A percentile compares a stretch with the other conserved stretches of the same genome.
Conservation (phyloP, 2,888 invertebrate genomes). For the Tillus elongatus region DNA sequence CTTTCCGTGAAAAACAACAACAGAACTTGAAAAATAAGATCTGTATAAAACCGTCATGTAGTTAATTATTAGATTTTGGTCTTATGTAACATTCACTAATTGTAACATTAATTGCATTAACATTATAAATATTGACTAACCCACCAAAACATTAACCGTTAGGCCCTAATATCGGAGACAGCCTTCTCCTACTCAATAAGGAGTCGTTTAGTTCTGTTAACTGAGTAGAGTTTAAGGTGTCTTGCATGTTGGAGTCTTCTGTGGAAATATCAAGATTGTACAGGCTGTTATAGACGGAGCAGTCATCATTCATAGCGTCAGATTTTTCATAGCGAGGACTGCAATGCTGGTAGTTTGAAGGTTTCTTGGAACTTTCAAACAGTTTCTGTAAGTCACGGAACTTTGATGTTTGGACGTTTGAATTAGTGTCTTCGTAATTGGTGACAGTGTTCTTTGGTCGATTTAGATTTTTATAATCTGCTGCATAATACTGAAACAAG, state of each 20-base stretch:
- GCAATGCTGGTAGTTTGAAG: conserved; percentile 21
- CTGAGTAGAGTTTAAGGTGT: conserved; percentile 31
- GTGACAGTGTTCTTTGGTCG: conserved; percentile 21
- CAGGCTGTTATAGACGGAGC: conserved; percentile 7
- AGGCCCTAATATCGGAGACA: conserved; percentile 34
- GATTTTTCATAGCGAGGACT: conserved; percentile 17
- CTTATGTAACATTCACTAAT: conserved; percentile 1
- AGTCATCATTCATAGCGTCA: not conserved
- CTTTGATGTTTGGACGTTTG: conserved; percentile 32
- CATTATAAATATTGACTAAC: conserved; percentile 19
- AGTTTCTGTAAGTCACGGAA: conserved; percentile 27
- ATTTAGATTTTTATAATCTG: conserved; percentile 20
- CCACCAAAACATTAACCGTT: conserved; percentile 32
- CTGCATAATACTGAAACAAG: conserved; percentile 29
- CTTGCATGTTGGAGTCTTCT: not conserved
- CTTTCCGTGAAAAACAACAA: too few species aligned
- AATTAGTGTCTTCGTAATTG: conserved; percentile 34
- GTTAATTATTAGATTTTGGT: too few species aligned
- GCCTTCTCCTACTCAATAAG: conserved; percentile 24
- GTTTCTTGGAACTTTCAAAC: conserved; percentile 25
- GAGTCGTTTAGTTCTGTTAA: conserved; percentile 32
- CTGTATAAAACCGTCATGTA: too few species aligned
- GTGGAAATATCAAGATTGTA: conserved; percentile 3
- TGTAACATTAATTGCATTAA: conserved; percentile 12
- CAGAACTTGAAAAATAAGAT: too few species aligned